phyloP scores from a whole-genome alignment of 2,113 vertebrate genomes.

The Macaca nemestrina region DNA sequence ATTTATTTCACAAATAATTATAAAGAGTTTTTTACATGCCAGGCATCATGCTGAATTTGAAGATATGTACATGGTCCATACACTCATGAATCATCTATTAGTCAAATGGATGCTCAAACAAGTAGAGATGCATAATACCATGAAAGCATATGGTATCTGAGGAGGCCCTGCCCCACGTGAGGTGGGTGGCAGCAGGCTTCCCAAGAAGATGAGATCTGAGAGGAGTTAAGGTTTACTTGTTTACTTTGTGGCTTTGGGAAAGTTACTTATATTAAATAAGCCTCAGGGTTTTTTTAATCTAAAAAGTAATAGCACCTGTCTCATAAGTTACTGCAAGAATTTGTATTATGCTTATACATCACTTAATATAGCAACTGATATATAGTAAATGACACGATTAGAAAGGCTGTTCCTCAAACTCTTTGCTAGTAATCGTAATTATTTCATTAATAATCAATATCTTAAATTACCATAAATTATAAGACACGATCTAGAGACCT shows the following conservation, averaged over 20 bases:
- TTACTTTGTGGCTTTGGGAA: neutral
- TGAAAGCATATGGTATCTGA: neutral
- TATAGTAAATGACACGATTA: neutral
- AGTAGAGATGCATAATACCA: neutral
- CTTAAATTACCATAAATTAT: neutral
- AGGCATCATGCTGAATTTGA: neutral
- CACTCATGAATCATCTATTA: neutral
- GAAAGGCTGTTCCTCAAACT: neutral
- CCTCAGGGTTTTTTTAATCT: neutral
- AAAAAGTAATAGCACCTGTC: neutral
- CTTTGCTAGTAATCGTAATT: neutral
- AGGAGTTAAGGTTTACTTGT: neutral
- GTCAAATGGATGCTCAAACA: neutral
- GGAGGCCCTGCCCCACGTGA: neutral
- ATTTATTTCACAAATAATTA: neutral
- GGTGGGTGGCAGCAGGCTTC: neutral
- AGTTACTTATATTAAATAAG: slow-evolving; percentile 9
- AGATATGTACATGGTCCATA: neutral
- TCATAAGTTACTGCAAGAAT: neutral
- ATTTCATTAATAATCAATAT: neutral
- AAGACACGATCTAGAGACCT: neutral
- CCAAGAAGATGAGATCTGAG: neutral
- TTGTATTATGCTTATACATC: neutral
- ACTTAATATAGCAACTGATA: neutral
- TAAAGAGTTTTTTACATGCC: neutral